Percentiles rank a stretch among this genome's conserved stretches.
Evolutionary conservation across 2,888 invertebrate genomes (phyloP).

Genomic region (Hydrotaea diabolus): DNA sequence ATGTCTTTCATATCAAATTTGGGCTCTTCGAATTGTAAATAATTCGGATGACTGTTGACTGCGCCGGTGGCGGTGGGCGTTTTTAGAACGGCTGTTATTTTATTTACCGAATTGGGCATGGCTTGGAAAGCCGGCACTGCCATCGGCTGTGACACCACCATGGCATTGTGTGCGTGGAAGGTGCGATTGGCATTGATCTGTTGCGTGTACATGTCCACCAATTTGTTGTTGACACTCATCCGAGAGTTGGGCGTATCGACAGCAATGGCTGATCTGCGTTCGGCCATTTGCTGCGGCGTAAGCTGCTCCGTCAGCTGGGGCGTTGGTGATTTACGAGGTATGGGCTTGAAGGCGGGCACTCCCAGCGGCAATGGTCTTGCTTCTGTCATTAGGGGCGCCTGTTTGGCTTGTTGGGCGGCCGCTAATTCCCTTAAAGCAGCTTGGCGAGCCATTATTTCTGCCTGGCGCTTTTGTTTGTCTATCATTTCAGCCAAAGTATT

Average conservation of each 20-base stretch:
- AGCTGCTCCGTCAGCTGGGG: slow-evolving; percentile 24
- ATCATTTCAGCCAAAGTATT: slow-evolving; percentile 60
- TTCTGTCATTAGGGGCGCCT: slow-evolving; percentile 80
- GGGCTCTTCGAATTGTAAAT: slow-evolving; percentile 78
- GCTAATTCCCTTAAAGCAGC: slow-evolving; percentile 50
- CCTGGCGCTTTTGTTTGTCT: slow-evolving; percentile 61
- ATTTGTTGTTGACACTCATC: slow-evolving; percentile 75
- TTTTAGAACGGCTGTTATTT: slow-evolving; percentile 71
- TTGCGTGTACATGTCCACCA: slow-evolving; percentile 72
- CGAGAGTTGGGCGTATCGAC: slow-evolving; percentile 75
- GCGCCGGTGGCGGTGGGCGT: slow-evolving; percentile 33
- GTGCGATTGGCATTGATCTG: slow-evolving; percentile 76
- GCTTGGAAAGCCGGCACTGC: slow-evolving; percentile 82
- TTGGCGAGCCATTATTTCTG: slow-evolving; percentile 41
- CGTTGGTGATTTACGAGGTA: slow-evolving; percentile 83
- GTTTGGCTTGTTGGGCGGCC: slow-evolving; percentile 56
- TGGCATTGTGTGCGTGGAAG: slow-evolving; percentile 75
- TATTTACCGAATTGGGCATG: slow-evolving; percentile 82
- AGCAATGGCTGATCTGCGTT: slow-evolving; percentile 73
- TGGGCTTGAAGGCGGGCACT: slow-evolving; percentile 90
- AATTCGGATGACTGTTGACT: slow-evolving; percentile 72
- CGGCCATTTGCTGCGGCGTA: slow-evolving; percentile 66
- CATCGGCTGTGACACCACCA: slow-evolving; percentile 73
- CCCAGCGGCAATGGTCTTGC: slow-evolving; percentile 83
- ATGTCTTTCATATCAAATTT: slow-evolving; percentile 77